These are phyloP conservation scores for Brenthis hecate DNA, from an alignment of 2,888 invertebrate genomes.

Conservation along the genomic window DNA sequence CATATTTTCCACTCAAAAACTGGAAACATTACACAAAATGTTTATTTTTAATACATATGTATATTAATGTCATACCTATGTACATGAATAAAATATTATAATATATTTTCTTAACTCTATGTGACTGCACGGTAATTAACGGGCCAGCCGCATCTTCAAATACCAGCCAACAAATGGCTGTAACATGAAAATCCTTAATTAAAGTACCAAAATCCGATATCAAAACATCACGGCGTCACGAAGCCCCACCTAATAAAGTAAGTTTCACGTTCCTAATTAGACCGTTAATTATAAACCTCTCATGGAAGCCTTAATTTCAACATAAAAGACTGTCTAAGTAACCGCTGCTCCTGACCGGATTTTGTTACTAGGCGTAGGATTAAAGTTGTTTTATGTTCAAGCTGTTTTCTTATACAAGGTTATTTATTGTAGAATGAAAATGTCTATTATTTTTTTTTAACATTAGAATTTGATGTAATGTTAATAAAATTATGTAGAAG, in stretches of 20 bases:
- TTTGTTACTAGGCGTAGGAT: slow-evolving; percentile 56
- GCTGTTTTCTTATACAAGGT: slow-evolving; percentile 6
- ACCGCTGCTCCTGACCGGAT: slow-evolving; percentile 66
- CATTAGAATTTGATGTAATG: too few relatives aligned
- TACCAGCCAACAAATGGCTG: slow-evolving; percentile 42
- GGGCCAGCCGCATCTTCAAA: slow-evolving; percentile 32
- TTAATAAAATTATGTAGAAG: too few relatives aligned
- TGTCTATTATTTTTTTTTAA: too few relatives aligned
- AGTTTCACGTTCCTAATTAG: slow-evolving; percentile 81
- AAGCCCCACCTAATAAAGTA: slow-evolving; percentile 75
- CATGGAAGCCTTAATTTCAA: slow-evolving; percentile 77
- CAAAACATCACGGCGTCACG: slow-evolving; percentile 66
- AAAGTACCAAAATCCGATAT: slow-evolving; percentile 80
- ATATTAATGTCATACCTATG: too few relatives aligned
- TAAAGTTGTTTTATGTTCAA: slow-evolving; percentile 37
- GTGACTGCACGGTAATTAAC: slow-evolving; percentile 28
- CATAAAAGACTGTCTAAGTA: slow-evolving; percentile 67
- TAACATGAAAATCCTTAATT: slow-evolving; percentile 75
- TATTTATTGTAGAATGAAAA: not conserved
- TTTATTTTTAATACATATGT: too few relatives aligned
- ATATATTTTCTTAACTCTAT: slow-evolving; percentile 6
- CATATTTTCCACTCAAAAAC: too few relatives aligned
- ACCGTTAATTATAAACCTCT: slow-evolving; percentile 79
- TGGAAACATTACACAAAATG: too few relatives aligned
- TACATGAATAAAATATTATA: not conserved